Conservation (phyloP, 2,888 invertebrate species). For the Athalia rosae region DNA sequence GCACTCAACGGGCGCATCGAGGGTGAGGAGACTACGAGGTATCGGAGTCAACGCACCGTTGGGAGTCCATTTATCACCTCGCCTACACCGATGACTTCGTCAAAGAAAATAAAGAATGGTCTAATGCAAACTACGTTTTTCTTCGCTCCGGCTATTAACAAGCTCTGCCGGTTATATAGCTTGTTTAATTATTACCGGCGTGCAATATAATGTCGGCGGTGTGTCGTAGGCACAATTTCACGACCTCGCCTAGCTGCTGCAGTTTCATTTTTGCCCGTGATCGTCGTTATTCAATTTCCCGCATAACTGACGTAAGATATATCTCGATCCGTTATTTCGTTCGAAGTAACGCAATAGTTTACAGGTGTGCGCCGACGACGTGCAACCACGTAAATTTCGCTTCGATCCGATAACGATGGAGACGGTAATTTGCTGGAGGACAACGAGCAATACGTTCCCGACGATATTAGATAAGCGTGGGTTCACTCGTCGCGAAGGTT, state of each 20-base stretch:
- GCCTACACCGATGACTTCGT: conserved; percentile 10
- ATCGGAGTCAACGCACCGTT: conserved; percentile 14
- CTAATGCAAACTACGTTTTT: not conserved
- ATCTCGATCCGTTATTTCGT: no score
- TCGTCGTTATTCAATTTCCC: no score
- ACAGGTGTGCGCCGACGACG: no score
- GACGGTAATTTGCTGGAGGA: conserved; percentile 10
- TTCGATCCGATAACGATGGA: not conserved
- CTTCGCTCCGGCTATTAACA: no score
- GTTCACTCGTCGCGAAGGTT: conserved; percentile 12
- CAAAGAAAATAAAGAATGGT: not conserved
- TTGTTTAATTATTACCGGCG: no score
- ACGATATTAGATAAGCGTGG: not conserved
- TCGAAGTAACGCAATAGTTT: no score
- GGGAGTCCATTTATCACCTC: conserved; percentile 23
- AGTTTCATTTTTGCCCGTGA: no score
- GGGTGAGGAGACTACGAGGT: conserved; percentile 6
- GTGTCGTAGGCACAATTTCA: no score
- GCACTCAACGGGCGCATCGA: not conserved
- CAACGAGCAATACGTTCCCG: not conserved
- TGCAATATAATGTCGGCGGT: no score
- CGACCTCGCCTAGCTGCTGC: no score
- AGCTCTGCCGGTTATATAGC: no score
- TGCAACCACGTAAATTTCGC: not conserved
- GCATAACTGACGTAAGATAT: no score